Percentiles rank a stretch among this genome's conserved stretches.
phyloP scores from a whole-genome alignment of 2,113 vertebrate species.

The Oreotrochilus melanogaster region DNA sequence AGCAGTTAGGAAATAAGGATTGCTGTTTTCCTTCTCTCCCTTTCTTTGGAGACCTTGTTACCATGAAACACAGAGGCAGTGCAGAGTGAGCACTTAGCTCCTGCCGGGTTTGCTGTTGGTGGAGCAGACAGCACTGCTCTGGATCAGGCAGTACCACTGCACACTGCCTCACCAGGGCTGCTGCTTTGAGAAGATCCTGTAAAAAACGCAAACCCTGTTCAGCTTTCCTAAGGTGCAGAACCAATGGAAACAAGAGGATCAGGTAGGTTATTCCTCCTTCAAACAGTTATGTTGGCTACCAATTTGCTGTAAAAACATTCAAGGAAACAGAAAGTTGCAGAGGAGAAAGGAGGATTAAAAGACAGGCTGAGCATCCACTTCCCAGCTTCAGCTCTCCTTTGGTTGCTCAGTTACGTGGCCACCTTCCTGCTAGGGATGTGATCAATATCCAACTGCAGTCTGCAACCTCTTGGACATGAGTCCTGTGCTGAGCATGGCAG shows the following conservation, averaged over 20 bases:
- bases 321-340: not conserved
- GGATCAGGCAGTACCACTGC: not conserved
- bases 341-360: not conserved
- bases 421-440: not conserved
- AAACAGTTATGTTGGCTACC: not conserved
- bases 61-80: not conserved
- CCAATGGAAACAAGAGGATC: not conserved
- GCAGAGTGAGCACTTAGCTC: not conserved
- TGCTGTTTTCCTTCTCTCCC: not conserved
- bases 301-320: not conserved
- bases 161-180: not conserved
- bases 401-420: not conserved
- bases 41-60: not conserved
- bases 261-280: not conserved
- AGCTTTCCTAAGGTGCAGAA: not conserved
- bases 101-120: not conserved
- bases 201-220: not conserved
- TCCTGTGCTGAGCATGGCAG: not conserved
- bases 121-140: not conserved
- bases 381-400: not conserved
- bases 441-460: not conserved
- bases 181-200: not conserved
- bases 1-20: not conserved
- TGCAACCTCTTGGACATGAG: not conserved
- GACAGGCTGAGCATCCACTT: not conserved